Evolutionary conservation across 1,140 invertebrate genomes (phyloP), one percentile per base, ranked within the genome.

Genomic region (Drosophila bifasciata): DNA sequence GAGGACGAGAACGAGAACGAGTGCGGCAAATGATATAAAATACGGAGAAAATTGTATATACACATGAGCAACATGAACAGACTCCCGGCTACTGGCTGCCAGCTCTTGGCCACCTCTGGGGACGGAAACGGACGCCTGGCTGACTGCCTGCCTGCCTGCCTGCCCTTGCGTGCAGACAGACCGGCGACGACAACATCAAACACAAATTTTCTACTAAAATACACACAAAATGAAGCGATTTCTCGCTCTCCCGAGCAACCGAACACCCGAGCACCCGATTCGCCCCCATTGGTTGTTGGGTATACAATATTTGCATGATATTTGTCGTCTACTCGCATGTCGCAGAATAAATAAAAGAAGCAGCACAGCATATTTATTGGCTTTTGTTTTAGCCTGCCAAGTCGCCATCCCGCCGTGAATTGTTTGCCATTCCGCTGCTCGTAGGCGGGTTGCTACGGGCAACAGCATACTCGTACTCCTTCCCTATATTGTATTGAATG

Each of bases 181-280:
- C 72, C 70, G 71, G 71, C 71, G 71, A 74, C 71, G 60, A 58
- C 61, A 49, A 74, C 58, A 75, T 56, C 50, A 74, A 76, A 76
- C 50, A 55, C 52, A 44, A 69, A 45, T 51, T 45, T 59, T 46
- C 7, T 19, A 49, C 52, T 28, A 13, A 58, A 21, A 48, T 17
- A 21, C 32, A 28, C 61, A 41, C n/a, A 51, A 64, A 66, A 23
- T n/a, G 28, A 68, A 53, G 66, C 64, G 49, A 48, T 68, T 56
- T 48, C 41, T 32, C 40, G 44, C n/a, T 6, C n/a, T 23, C 41
- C 36, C 40, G n/a, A n/a, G n/a, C n/a, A n/a, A n/a, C n/a, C n/a
- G n/a, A n/a, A n/a, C n/a, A n/a, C n/a, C n/a, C n/a, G n/a, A n/a
- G 28, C 4, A 2, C 16, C n/a, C n/a, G 13, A 11, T 3, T 11